These are phyloP conservation scores for Charadrius vociferus DNA, from an alignment of 2,113 vertebrate genomes.

Conservation along the genomic window DNA sequence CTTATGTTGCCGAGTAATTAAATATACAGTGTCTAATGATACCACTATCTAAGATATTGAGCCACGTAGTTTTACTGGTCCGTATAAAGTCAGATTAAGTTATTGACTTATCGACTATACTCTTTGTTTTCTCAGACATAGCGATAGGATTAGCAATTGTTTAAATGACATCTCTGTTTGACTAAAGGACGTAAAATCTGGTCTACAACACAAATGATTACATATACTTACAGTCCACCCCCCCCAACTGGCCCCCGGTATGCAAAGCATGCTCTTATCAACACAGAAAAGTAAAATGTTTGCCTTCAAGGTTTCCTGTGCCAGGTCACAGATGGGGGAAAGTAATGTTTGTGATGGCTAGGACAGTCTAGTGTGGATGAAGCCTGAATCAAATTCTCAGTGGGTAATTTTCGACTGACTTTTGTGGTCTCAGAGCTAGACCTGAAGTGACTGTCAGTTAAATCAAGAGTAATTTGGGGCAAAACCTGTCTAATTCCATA, in stretches of 20 bases:
- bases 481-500: background rate
- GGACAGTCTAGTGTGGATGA: background rate
- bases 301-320: background rate
- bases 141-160: background rate
- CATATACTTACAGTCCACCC: background rate
- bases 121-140: background rate
- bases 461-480: background rate
- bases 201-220: background rate
- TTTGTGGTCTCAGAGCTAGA: background rate
- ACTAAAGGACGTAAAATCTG: background rate
- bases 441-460: background rate
- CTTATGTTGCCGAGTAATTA: background rate
- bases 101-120: background rate
- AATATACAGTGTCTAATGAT: background rate
- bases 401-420: background rate
- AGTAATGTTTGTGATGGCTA: background rate
- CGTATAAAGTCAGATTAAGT: background rate
- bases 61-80: background rate
- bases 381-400: background rate
- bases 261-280: background rate
- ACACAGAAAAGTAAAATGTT: background rate
- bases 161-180: background rate
- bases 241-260: rapidly evolving
- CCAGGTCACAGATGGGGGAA: background rate
- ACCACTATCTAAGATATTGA: background rate